A percentile compares a stretch with the other conserved stretches of the same genome.
Conservation (phyloP, 1,140 invertebrate genomes). For the Drosophila mojavensis region DNA sequence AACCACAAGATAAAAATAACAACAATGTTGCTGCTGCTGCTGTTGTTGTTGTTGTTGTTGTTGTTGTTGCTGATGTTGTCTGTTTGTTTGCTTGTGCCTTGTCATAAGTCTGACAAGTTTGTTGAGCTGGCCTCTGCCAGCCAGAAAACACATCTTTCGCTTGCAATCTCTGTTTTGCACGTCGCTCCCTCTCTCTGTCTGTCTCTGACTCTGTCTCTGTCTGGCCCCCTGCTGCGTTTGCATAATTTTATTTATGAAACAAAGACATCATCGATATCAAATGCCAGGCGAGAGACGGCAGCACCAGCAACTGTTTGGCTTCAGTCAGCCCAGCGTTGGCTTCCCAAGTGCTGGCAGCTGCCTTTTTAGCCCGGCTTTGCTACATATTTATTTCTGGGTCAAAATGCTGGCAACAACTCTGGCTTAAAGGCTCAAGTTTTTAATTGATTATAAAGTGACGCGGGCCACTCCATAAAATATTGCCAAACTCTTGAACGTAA, state of each 20-base stretch:
- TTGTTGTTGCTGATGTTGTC: not conserved
- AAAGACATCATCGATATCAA: conserved; percentile 81
- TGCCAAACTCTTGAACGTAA: conserved; percentile 26
- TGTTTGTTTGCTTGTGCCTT: conserved; percentile 19
- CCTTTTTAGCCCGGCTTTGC: not conserved
- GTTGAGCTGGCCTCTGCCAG: conserved; percentile 2
- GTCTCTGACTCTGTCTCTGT: conserved; percentile 24
- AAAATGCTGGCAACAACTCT: conserved; percentile 28
- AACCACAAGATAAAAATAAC: conserved; percentile 31
- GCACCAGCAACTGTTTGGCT: conserved; percentile 55
- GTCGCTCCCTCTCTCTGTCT: conserved; percentile 5
- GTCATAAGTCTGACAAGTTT: conserved; percentile 52
- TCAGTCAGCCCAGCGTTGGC: conserved; percentile 41
- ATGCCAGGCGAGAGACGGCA: conserved; percentile 46
- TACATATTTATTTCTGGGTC: conserved; percentile 35
- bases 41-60: conserved; percentile 28
- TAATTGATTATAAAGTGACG: conserved; percentile 40
- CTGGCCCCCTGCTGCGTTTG: conserved; percentile 49
- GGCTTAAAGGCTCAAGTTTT: conserved; percentile 16
- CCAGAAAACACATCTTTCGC: conserved; percentile 33
- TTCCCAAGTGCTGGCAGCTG: conserved; percentile 10
- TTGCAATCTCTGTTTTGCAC: conserved; percentile 37
- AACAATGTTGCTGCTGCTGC: not conserved
- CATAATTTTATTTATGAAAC: conserved; percentile 66
- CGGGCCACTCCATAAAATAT: conserved; percentile 6